phyloP scores from a whole-genome alignment of 2,888 invertebrate species.

The Xestia rhomboidea region DNA sequence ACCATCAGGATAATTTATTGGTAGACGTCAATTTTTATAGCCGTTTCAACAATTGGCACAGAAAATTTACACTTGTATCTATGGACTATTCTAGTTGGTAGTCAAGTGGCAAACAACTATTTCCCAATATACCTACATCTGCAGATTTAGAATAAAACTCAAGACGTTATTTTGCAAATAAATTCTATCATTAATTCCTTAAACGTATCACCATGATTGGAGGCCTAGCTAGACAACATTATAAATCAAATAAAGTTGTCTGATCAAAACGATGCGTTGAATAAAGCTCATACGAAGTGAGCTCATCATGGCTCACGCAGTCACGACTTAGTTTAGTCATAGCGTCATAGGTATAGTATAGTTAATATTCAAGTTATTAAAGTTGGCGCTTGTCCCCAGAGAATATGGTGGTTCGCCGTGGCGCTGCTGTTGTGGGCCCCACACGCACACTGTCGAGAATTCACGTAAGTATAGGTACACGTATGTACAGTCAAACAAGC shows the following conservation, averaged over 20 bases:
- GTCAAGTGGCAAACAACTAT: no score
- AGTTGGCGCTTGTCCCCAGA: conserved; percentile 77
- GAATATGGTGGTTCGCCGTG: conserved; percentile 81
- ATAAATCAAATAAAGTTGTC: conserved; percentile 36
- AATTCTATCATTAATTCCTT: neutral
- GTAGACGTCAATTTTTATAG: no score
- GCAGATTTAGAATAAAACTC: no score
- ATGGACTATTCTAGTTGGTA: no score
- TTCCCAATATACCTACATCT: no score
- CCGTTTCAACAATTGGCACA: no score
- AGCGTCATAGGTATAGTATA: no score
- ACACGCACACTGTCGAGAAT: conserved; percentile 79
- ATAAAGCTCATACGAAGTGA: conserved; percentile 54
- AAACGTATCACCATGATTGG: conserved; percentile 1
- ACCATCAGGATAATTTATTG: no score
- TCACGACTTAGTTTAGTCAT: conserved; percentile 61
- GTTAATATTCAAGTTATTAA: conserved; percentile 65
- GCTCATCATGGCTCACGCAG: conserved; percentile 39
- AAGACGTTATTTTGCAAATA: neutral
- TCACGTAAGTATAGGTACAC: conserved; percentile 87
- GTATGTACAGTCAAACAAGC: neutral
- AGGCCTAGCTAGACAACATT: neutral
- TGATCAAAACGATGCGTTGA: conserved; percentile 22
- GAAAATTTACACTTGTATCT: no score
- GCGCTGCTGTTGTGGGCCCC: conserved; percentile 79